Evolutionary conservation across 2,888 invertebrate genomes (phyloP).

Genomic region (Apamea crenata): DNA sequence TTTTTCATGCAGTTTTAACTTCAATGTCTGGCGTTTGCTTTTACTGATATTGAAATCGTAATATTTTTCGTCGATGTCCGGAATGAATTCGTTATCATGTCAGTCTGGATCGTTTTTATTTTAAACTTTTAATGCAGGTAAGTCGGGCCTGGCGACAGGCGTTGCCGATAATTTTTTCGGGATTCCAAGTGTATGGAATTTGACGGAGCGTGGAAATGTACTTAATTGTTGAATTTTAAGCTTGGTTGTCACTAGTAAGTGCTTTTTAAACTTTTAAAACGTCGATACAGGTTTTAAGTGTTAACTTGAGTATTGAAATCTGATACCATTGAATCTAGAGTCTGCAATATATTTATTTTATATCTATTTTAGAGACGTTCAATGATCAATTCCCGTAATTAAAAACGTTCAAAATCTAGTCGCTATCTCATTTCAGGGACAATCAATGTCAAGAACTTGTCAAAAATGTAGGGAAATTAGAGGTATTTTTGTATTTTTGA

Average conservation of each 20-base stretch:
- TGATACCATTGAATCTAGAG: neutral
- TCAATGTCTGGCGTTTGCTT: slow-evolving; percentile 64
- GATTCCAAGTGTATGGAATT: slow-evolving; percentile 1
- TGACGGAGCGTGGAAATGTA: neutral
- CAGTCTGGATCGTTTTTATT: slow-evolving; percentile 37
- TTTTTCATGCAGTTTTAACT: slow-evolving; percentile 68
- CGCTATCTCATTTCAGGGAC: too few species aligned
- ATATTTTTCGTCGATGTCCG: slow-evolving; percentile 59
- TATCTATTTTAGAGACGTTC: too few species aligned
- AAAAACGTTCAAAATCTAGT: too few species aligned
- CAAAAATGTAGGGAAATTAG: too few species aligned
- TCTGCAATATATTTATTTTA: too few species aligned
- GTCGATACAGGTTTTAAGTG: neutral
- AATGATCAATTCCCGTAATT: too few species aligned
- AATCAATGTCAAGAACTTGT: too few species aligned
- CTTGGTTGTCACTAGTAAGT: neutral
- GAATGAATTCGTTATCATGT: slow-evolving; percentile 51
- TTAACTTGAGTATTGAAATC: neutral
- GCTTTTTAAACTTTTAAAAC: neutral
- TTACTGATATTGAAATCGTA: slow-evolving; percentile 69
- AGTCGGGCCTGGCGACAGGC: slow-evolving; percentile 7
- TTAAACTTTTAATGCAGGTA: slow-evolving; percentile 42
- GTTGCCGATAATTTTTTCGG: slow-evolving; percentile 33
- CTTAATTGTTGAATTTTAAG: slow-evolving; percentile 3
- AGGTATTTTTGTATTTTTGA: too few species aligned